Conservation (phyloP, 2,113 vertebrate genomes). For the Forbesichthys papilliferus region DNA sequence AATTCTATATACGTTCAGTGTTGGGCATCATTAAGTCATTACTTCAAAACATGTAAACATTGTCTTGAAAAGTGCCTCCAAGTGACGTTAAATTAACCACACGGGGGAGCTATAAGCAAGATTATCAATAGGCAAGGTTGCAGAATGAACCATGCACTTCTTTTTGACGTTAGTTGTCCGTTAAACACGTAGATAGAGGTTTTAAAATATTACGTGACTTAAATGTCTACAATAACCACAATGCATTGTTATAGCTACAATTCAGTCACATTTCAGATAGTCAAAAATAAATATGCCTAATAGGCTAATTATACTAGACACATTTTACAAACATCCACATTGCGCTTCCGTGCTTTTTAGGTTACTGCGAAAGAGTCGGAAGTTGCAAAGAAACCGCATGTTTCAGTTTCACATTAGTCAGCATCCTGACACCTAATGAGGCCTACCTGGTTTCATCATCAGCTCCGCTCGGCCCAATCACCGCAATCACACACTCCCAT, state of each 20-base stretch:
- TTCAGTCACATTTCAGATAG: neutral
- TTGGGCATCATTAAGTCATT: too few relatives aligned
- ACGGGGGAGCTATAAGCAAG: neutral
- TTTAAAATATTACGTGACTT: neutral
- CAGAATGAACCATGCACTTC: too few relatives aligned
- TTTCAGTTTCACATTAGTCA: constrained; percentile 6
- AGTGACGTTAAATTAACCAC: neutral
- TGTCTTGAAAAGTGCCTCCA: too few relatives aligned
- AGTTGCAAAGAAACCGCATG: constrained; percentile 33
- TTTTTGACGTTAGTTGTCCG: neutral
- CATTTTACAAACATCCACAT: neutral
- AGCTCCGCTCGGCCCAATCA: constrained; percentile 15
- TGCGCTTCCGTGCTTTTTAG: neutral
- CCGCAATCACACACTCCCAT: neutral
- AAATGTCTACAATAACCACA: neutral
- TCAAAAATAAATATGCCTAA: too few relatives aligned
- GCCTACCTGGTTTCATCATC: constrained; percentile 24
- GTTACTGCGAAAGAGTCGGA: neutral
- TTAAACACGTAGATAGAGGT: neutral
- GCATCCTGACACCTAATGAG: neutral
- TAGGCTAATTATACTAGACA: neutral
- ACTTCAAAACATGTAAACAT: too few relatives aligned
- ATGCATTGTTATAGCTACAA: neutral
- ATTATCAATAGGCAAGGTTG: neutral
- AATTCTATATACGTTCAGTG: too few relatives aligned